Base-by-base conservation (phyloP, 2,113 vertebrate genomes). In the Nipponia nippon region DNA sequence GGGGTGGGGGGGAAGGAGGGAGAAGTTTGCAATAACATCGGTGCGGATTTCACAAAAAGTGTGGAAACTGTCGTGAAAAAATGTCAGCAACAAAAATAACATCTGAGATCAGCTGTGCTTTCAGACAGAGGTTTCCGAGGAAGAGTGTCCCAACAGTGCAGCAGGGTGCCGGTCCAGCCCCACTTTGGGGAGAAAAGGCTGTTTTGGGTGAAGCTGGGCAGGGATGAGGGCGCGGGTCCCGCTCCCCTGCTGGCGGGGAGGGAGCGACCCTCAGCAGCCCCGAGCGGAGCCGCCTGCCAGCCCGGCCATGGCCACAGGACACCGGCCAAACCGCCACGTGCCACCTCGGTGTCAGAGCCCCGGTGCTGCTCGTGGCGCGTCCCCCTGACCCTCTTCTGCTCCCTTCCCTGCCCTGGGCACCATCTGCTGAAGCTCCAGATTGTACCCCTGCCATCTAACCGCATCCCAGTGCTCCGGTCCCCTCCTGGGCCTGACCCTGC, bases 371-470 rank as follows among this genome's bases (percentile, higher is more conserved):
- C 16, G 2, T 1, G 1, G 29, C 9, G 20, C 52, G 25, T 10
- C 52, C 50, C n/a, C 20, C 30, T 22, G 52, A 5, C 58, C 58
- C 58, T 82, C 29, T 46, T 29, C 32, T 72, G 69, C 18, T 55
- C 29, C 78, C n/a, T 38, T 7, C 36, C 27, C 6, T 36, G 47
- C 55, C 59, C 63, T 1, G 3, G n/a, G 53, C 46, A 44, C 32
- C 69, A 7, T 16, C 32, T 6, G 9, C 59, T 26, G 13, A 4
- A 46, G 71, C 66, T 44, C 63, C 46, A 8, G 10, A 21, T 18
- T 2, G 18, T 32, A 20, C 4, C 55, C 61, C 23, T 11, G 0
- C 1, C 3, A 5, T 36, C 67, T 6, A 12, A 10, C 5, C 5
- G 16, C 42, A 26, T 16, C 72, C 81, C 79, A 8, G 52, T 7